Conservation (phyloP, 1,140 invertebrate genomes). For the Halesus radiatus region DNA sequence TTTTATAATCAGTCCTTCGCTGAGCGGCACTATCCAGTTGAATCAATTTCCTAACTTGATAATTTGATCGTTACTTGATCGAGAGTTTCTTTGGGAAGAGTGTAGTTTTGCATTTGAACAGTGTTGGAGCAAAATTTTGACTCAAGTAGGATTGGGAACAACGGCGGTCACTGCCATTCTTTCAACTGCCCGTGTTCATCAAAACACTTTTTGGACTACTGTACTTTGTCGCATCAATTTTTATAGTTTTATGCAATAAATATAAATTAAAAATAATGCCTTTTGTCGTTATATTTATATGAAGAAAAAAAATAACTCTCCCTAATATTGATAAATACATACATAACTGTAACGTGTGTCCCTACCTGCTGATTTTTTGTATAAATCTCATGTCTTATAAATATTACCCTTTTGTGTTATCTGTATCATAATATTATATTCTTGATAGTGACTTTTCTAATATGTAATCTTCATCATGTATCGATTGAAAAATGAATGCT, state of each 20-base stretch:
- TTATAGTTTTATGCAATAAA: not conserved
- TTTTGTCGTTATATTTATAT: not conserved
- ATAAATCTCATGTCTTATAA: not conserved
- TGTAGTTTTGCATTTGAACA: too few relatives aligned
- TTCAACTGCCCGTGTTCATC: too few relatives aligned
- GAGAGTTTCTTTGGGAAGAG: too few relatives aligned
- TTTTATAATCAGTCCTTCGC: too few relatives aligned
- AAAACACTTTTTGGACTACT: too few relatives aligned
- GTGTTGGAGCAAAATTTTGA: too few relatives aligned
- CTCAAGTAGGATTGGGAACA: too few relatives aligned
- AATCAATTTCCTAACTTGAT: too few relatives aligned
- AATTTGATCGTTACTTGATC: too few relatives aligned
- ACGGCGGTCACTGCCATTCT: too few relatives aligned
- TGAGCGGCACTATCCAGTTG: too few relatives aligned
- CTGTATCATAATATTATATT: conserved; percentile 4
- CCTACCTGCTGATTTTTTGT: not conserved
- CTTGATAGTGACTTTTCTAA: conserved; percentile 18
- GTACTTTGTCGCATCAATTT: too few relatives aligned
- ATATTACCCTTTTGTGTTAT: conserved; percentile 9
- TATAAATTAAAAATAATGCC: not conserved
- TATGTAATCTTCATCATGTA: not conserved
- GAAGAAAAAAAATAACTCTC: not conserved
- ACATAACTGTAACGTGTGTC: not conserved
- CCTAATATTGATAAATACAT: not conserved
- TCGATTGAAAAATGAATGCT: not conserved